Conservation (phyloP, 30 jellyfish, hydroid and myxozoan species). For the Catostylus mosaicus region DNA sequence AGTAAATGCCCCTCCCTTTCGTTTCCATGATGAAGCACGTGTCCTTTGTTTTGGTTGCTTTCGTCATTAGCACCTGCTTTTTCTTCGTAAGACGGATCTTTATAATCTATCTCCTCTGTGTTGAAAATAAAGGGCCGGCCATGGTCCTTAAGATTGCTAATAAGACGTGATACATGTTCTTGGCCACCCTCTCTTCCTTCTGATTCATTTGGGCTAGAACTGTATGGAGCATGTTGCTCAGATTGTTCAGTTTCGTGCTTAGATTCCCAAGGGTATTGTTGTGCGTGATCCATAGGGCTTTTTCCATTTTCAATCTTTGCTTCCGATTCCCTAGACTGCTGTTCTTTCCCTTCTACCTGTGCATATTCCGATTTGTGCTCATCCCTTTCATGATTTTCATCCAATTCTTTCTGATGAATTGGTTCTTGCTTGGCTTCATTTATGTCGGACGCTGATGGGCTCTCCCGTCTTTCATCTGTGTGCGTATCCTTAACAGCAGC, state of each 20-base stretch:
- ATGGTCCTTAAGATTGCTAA: slow-evolving; percentile 41
- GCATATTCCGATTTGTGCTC: not conserved
- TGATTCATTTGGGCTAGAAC: not conserved
- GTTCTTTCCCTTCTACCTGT: slow-evolving; percentile 13
- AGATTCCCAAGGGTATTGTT: slow-evolving; percentile 7
- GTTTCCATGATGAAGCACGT: slow-evolving; percentile 16
- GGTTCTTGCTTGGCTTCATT: not conserved
- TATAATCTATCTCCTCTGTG: slow-evolving; percentile 77
- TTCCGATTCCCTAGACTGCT: slow-evolving; percentile 5
- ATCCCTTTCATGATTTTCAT: no score
- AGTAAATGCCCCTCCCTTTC: slow-evolving; percentile 4
- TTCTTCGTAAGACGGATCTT: slow-evolving; percentile 44
- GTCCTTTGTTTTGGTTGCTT: slow-evolving; percentile 35
- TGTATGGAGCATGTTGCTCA: not conserved
- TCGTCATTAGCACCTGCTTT: slow-evolving; percentile 18
- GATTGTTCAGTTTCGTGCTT: not conserved
- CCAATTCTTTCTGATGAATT: slow-evolving; percentile 2
- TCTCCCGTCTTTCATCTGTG: slow-evolving; percentile 56
- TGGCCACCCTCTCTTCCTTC: slow-evolving; percentile 29
- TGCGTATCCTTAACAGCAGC: slow-evolving; percentile 78
- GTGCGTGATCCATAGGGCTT: slow-evolving; percentile 22
- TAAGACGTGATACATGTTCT: slow-evolving; percentile 56
- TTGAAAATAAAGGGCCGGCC: slow-evolving; percentile 70
- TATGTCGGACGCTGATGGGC: slow-evolving; percentile 9
- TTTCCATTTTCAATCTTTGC: slow-evolving; percentile 24